Evolutionary conservation across 1,140 invertebrate species (phyloP).

Genomic region (Leptestheria dahalacensis): DNA sequence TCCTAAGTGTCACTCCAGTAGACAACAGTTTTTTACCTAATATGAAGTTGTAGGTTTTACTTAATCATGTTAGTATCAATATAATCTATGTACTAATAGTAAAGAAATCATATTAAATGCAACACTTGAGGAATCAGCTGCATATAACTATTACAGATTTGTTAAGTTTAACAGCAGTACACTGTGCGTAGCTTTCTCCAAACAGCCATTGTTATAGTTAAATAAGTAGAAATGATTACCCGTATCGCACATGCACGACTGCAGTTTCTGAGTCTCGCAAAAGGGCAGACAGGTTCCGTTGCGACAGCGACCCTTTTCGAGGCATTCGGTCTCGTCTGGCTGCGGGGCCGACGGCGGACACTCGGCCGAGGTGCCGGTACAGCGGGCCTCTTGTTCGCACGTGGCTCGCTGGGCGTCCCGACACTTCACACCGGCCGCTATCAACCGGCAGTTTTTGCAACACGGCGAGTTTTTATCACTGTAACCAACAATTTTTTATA

Average conservation of each 20-base stretch:
- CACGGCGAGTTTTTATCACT: constrained; percentile 91
- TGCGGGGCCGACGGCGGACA: constrained; percentile 71
- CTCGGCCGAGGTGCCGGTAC: constrained; percentile 38
- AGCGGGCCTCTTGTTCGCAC: constrained; percentile 64
- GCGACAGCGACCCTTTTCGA: constrained; percentile 72
- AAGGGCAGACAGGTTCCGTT: constrained; percentile 76
- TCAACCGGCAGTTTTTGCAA: constrained; percentile 74
- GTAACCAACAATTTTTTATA: constrained; percentile 27
- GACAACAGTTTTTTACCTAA: too few relatives aligned
- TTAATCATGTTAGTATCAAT: too few relatives aligned
- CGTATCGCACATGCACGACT: constrained; percentile 89
- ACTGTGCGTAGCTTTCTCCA: too few relatives aligned
- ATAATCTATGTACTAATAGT: too few relatives aligned
- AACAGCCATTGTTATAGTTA: too few relatives aligned
- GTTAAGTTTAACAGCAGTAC: too few relatives aligned
- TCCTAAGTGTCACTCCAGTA: too few relatives aligned
- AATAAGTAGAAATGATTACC: constrained; percentile 40
- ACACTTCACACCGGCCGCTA: constrained; percentile 55
- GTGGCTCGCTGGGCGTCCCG: constrained; percentile 72
- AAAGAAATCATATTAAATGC: constrained; percentile 5
- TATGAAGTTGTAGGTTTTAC: too few relatives aligned
- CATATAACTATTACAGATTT: too few relatives aligned
- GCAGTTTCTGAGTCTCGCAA: constrained; percentile 77
- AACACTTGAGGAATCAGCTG: too few relatives aligned
- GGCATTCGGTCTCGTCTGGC: constrained; percentile 67